phyloP scores from a whole-genome alignment of 2,113 vertebrate genomes.

The Nothobranchius furzeri region DNA sequence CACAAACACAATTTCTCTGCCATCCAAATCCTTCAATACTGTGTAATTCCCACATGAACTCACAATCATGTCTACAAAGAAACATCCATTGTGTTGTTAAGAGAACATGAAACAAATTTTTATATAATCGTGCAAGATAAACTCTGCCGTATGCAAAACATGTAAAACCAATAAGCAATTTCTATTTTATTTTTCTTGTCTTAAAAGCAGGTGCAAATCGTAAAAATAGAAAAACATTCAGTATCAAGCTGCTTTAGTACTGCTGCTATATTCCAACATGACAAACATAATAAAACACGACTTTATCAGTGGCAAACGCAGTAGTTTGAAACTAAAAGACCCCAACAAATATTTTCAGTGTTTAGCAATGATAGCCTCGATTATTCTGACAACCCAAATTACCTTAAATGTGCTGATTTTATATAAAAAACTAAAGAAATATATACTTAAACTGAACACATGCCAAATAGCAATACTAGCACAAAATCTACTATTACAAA shows the following conservation, averaged over 20 bases:
- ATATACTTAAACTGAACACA: slow-evolving; percentile 2
- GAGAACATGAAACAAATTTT: neutral
- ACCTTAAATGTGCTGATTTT: neutral
- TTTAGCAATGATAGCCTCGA: slow-evolving; percentile 5
- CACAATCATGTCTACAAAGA: neutral
- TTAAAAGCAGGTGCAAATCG: slow-evolving; percentile 13
- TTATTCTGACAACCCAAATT: neutral
- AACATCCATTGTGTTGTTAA: neutral
- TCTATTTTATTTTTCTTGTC: slow-evolving; percentile 36
- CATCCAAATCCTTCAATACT: neutral
- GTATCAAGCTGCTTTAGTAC: neutral
- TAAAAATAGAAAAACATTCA: neutral
- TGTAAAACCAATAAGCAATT: neutral
- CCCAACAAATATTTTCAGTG: slow-evolving; percentile 28
- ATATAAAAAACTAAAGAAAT: neutral
- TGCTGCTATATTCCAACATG: slow-evolving; percentile 10
- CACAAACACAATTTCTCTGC: neutral
- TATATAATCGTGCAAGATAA: neutral
- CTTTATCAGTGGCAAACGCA: slow-evolving; percentile 11
- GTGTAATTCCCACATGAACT: neutral
- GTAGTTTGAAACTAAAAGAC: neutral
- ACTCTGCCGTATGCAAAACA: neutral
- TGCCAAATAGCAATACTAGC: slow-evolving; percentile 6
- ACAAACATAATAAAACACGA: slow-evolving; percentile 11
- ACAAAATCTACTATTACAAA: neutral